Evolutionary conservation across 2,797 vertebrate genomes (phyloP), one percentile per base, ranked within the genome.

Genomic region (Limnodromus scolopaceus): DNA sequence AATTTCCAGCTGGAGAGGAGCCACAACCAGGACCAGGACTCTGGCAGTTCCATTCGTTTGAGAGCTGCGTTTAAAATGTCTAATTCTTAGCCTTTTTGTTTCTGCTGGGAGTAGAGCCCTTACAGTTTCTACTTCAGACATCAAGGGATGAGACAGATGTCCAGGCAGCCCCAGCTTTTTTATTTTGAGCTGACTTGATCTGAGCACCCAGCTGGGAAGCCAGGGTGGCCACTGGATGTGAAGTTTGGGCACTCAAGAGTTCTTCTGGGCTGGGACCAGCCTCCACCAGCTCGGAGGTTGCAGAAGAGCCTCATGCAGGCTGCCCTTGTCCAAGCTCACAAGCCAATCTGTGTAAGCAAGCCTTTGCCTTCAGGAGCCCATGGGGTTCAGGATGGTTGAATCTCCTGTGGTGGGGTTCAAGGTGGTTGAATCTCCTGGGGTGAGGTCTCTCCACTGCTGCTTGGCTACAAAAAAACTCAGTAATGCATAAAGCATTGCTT

Each of bases 231-330:
- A 14, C 2, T 25, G 0, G 0, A 12, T 51, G 36, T 79, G 53
- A 63, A 57, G 39, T 24, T 17, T 74, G 77, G 51, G 19, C 55
- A 41, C 36, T 13, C 55, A 38, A 2, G 10, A 34, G 20, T 32
- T 38, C 30, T 32, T 55, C 49, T 74, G 45, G 48, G 23, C 41
- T 86, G 34, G 34, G 39, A 61, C 22, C 38, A 41, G 43, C 10
- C 30, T 82, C 57, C 74, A 34, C 46, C 24, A 14, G 58, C 20
- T 43, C 7, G 5, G 54, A 7, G n/a, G 13, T 6, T 55, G 30
- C 22, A 45, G 41, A 55, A 61, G 39, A 76, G 57, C 63, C 14
- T 48, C 0, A 0, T 0, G 1, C 2, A 4, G 5, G 46, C 72
- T 54, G 34, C 30, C 28, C 71, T 63, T 39, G 30, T 46, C 51